Percentiles rank a stretch among this genome's conserved stretches.
These are phyloP conservation scores for Steinernema carpocapsae DNA, from an alignment of 2,888 invertebrate species.

Conservation along the genomic window DNA sequence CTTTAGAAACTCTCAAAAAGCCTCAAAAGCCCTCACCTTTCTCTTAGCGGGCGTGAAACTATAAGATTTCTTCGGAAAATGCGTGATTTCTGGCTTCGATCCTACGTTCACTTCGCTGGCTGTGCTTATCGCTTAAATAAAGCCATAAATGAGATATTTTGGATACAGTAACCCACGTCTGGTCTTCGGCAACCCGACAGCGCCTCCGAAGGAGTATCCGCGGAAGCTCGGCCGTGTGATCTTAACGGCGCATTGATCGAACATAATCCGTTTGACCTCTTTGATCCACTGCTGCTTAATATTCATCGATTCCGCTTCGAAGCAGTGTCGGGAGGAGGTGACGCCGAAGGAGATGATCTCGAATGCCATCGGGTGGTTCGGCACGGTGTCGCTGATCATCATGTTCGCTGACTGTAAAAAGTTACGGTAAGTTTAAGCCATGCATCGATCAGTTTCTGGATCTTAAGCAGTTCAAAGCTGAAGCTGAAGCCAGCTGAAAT, in stretches of 20 bases:
- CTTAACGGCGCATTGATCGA: constrained; percentile 23
- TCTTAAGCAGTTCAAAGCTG: no score
- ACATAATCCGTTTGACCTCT: constrained; percentile 15
- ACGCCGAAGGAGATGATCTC: constrained; percentile 5
- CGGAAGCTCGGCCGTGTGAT: constrained; percentile 19
- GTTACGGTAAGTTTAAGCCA: no score
- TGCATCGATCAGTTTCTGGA: no score
- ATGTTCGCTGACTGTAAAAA: constrained; percentile 9
- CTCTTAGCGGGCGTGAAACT: constrained; percentile 19
- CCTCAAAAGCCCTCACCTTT: constrained; percentile 5
- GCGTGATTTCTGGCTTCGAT: background rate
- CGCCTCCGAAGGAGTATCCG: constrained; percentile 13
- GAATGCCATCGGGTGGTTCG: constrained; percentile 19
- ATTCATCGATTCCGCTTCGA: constrained; percentile 1
- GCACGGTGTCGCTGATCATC: constrained; percentile 22
- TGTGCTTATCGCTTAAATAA: constrained; percentile 1
- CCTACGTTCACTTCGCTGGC: constrained; percentile 9
- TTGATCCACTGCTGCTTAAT: constrained; percentile 21
- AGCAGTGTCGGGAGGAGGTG: background rate
- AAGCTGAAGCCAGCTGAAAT: no score
- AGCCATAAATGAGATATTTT: background rate
- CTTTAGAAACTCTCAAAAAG: background rate
- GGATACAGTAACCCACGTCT: background rate
- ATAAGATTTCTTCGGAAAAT: constrained; percentile 4
- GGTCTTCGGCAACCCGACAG: background rate